phyloP scores from a whole-genome alignment of 1,140 invertebrate genomes.

The Leptopilina clavipes region DNA sequence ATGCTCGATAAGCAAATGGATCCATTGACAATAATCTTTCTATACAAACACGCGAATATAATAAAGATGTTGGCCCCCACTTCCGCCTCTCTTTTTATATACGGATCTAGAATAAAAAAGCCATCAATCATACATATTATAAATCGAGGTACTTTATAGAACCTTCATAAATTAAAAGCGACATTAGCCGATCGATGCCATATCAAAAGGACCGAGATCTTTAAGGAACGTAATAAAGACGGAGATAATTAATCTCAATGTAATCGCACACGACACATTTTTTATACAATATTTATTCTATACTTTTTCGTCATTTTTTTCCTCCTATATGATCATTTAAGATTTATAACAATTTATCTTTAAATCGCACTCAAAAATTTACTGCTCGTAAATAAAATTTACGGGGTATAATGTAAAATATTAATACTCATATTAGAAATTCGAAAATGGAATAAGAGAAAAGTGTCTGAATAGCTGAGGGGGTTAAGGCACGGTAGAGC shows the following conservation, averaged over 20 bases:
- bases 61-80: conserved; percentile 48
- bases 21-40: conserved; percentile 47
- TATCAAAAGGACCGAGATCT: conserved; percentile 51
- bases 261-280: not conserved
- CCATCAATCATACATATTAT: conserved; percentile 64
- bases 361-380: too few relatives aligned
- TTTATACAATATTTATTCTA: not conserved
- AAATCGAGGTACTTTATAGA: conserved; percentile 57
- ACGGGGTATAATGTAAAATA: too few relatives aligned
- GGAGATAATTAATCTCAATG: conserved; percentile 55
- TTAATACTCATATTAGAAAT: too few relatives aligned
- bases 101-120: conserved; percentile 57
- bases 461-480: too few relatives aligned
- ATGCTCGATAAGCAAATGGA: conserved; percentile 60
- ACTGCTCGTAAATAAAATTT: too few relatives aligned
- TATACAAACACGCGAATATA: conserved; percentile 46
- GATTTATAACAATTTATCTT: too few relatives aligned
- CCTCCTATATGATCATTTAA: too few relatives aligned
- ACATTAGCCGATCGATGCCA: conserved; percentile 48
- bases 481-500: too few relatives aligned
- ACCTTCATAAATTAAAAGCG: conserved; percentile 62
- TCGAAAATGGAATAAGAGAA: too few relatives aligned
- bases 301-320: not conserved
- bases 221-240: conserved; percentile 50
- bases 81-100: conserved; percentile 48